These are phyloP conservation scores for Endotricha flammealis DNA, from an alignment of 2,888 invertebrate genomes.

Conservation along the genomic window DNA sequence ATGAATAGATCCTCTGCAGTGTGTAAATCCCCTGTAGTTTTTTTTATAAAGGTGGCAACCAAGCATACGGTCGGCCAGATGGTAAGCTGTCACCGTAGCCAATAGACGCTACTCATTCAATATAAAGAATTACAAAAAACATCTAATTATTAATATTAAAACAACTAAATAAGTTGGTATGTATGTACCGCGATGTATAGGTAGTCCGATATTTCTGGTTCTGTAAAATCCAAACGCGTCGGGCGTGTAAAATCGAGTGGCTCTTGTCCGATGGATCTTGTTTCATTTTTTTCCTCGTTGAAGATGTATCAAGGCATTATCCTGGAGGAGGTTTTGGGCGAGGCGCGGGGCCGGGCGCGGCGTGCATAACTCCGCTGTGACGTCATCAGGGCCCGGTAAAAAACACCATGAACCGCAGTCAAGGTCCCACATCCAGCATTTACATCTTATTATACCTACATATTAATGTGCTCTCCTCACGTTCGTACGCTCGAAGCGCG, in stretches of 20 bases:
- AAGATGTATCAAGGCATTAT: conserved; percentile 70
- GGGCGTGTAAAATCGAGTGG: conserved; percentile 62
- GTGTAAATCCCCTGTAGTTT: too few relatives aligned
- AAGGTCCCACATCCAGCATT: conserved; percentile 62
- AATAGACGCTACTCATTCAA: too few relatives aligned
- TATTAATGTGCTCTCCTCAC: conserved; percentile 40
- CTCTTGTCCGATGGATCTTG: conserved; percentile 53
- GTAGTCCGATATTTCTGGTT: conserved; percentile 47
- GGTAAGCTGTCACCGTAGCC: too few relatives aligned
- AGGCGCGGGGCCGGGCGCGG: conserved; percentile 25
- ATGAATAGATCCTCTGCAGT: too few relatives aligned
- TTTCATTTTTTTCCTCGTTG: conserved; percentile 63
- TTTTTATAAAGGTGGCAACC: too few relatives aligned
- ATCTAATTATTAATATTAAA: too few relatives aligned
- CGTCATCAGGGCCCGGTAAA: conserved; percentile 64
- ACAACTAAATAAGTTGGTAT: too few relatives aligned
- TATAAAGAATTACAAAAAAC: conserved; percentile 25
- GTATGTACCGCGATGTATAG: conserved; percentile 16
- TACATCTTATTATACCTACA: conserved; percentile 44
- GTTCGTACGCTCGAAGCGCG: conserved; percentile 29
- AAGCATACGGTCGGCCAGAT: too few relatives aligned
- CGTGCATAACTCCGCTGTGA: conserved; percentile 67
- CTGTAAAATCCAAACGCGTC: conserved; percentile 51
- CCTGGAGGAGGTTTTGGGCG: conserved; percentile 64
- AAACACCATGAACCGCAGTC: conserved; percentile 68